Evolutionary conservation across 1,140 invertebrate genomes (phyloP).

Genomic region (Lepidurus arcticus): DNA sequence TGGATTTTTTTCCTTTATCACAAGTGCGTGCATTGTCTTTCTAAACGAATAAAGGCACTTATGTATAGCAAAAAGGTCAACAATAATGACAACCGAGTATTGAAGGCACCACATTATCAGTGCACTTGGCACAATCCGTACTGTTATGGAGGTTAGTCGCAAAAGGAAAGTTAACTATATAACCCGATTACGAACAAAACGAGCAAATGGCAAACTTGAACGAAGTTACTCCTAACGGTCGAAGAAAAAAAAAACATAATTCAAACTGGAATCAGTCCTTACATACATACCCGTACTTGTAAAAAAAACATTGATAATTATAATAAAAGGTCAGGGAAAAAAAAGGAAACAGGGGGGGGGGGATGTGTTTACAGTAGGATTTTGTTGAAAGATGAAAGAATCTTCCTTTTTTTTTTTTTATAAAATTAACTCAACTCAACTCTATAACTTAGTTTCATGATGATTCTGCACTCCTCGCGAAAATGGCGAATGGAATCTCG

Average conservation of each 20-base stretch:
- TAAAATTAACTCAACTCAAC: background rate
- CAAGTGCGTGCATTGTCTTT: background rate
- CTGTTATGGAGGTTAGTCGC: background rate
- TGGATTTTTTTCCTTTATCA: background rate
- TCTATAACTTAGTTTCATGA: conserved; percentile 35
- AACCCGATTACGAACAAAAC: background rate
- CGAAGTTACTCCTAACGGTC: background rate
- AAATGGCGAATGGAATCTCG: conserved; percentile 30
- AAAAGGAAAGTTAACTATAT: background rate
- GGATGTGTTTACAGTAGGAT: background rate
- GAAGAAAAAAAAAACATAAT: background rate
- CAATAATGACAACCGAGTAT: background rate
- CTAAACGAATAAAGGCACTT: background rate
- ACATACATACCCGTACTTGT: background rate
- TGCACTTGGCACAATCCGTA: conserved; percentile 1
- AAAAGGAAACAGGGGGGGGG: background rate
- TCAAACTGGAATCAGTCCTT: background rate
- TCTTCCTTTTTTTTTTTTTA: background rate
- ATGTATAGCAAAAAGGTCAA: background rate
- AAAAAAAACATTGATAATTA: background rate
- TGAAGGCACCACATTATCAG: background rate
- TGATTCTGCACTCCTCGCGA: conserved; percentile 31
- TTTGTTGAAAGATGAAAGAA: background rate
- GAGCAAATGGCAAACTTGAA: conserved; percentile 1
- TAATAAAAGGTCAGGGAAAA: background rate